Evolutionary conservation across 2,888 invertebrate species (phyloP).

Genomic region (Zhengitettix transpicula): DNA sequence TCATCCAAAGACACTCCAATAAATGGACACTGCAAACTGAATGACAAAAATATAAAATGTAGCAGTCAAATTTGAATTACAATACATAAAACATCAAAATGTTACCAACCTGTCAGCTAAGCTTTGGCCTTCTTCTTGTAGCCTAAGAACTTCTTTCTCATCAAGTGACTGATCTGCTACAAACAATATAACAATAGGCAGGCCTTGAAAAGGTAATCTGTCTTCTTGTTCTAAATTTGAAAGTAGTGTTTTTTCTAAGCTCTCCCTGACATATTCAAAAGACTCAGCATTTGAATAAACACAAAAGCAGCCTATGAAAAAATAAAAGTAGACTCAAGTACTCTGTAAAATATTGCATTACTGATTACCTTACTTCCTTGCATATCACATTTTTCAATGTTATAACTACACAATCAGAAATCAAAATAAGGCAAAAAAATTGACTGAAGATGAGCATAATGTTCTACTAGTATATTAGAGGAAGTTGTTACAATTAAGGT

Average conservation of each 20-base stretch:
- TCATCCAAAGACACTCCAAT: conserved; percentile 52
- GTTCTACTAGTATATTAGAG: too few species aligned
- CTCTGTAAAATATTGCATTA: too few species aligned
- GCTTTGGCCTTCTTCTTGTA: conserved; percentile 79
- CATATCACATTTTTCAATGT: too few species aligned
- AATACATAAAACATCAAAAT: not conserved
- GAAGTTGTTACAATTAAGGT: too few species aligned
- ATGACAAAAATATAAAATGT: conserved; percentile 10
- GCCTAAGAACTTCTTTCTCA: conserved; percentile 67
- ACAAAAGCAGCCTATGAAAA: conserved; percentile 52
- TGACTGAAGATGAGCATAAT: too few species aligned
- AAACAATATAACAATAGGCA: conserved; percentile 82
- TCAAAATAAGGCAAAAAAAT: too few species aligned
- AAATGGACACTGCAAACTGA: conserved; percentile 69
- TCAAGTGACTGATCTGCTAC: conserved; percentile 69
- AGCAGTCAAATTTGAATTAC: not conserved
- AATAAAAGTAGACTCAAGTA: conserved; percentile 1
- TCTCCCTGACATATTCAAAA: conserved; percentile 79
- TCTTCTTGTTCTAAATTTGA: conserved; percentile 84
- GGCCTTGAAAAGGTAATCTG: conserved; percentile 63
- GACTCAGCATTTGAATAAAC: conserved; percentile 83
- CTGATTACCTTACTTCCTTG: too few species aligned
- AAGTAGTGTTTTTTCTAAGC: conserved; percentile 77
- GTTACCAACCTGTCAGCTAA: conserved; percentile 63
- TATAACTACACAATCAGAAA: too few species aligned